Evolutionary conservation across 2,888 invertebrate genomes (phyloP).

Genomic region (Keiferia lycopersicella): DNA sequence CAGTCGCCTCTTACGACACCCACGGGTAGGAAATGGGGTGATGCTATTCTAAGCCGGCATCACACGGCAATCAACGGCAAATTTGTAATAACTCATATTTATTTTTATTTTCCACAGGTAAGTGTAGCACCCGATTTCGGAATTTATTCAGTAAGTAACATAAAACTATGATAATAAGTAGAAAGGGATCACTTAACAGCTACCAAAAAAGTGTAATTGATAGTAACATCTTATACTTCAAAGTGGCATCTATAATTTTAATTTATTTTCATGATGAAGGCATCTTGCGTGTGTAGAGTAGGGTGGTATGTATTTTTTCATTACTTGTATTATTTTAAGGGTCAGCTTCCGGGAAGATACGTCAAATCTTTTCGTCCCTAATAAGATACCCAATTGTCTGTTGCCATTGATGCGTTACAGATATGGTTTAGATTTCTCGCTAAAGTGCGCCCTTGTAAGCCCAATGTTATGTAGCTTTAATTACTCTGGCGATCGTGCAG

Average conservation of each 20-base stretch:
- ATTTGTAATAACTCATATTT: neutral
- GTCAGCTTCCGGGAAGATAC: neutral
- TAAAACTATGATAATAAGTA: neutral
- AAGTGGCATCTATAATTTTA: neutral
- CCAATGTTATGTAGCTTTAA: no score
- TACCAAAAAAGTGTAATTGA: conserved; percentile 9
- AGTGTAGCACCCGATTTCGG: neutral
- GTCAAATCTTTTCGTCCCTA: no score
- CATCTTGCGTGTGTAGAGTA: neutral
- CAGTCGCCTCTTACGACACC: no score
- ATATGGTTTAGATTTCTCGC: no score
- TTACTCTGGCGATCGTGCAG: no score
- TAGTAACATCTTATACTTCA: neutral
- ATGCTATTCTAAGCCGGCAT: no score
- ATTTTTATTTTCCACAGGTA: neutral
- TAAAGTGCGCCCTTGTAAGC: no score
- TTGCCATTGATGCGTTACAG: no score
- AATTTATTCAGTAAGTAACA: neutral
- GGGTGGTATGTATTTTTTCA: neutral
- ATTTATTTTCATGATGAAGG: neutral
- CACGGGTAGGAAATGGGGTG: no score
- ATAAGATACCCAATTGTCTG: no score
- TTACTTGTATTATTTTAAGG: neutral
- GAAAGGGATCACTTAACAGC: neutral
- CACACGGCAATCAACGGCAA: no score